Evolutionary conservation across 2,797 vertebrate species (phyloP).

Genomic region (Pangasius macronema): DNA sequence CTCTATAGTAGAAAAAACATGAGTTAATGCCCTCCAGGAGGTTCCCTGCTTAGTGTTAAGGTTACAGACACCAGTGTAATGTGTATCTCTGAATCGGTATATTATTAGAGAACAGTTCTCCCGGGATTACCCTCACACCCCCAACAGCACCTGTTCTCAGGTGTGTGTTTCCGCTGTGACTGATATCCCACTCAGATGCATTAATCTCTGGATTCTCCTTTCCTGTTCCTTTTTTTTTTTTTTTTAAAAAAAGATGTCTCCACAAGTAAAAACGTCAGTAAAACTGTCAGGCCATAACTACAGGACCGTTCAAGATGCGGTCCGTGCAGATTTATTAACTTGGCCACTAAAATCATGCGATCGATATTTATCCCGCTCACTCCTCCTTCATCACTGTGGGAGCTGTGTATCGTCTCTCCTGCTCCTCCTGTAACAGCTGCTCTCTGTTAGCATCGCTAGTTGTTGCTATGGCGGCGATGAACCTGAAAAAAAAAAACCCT

Average conservation of each 20-base stretch:
- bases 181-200: slow-evolving; percentile 1
- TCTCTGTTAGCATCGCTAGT: background rate
- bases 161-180: background rate
- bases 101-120: background rate
- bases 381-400: background rate
- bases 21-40: background rate
- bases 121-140: background rate
- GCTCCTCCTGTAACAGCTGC: background rate
- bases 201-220: slow-evolving; percentile 13
- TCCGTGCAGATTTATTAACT: slow-evolving; percentile 24
- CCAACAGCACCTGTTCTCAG: background rate
- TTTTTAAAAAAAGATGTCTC: background rate
- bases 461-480: background rate
- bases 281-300: slow-evolving; percentile 2
- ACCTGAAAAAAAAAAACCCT: background rate
- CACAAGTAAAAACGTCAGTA: slow-evolving; percentile 1
- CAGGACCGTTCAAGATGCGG: slow-evolving; percentile 7
- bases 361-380: slow-evolving; percentile 16
- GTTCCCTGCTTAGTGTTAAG: background rate
- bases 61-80: background rate
- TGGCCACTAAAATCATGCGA: background rate
- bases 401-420: background rate
- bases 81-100: background rate
- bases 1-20: background rate
- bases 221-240: background rate